Percentiles rank a stretch among this genome's conserved stretches.
These are phyloP conservation scores for Crocodylus rhombifer DNA, from an alignment of 2,797 vertebrate genomes.

Conservation along the genomic window DNA sequence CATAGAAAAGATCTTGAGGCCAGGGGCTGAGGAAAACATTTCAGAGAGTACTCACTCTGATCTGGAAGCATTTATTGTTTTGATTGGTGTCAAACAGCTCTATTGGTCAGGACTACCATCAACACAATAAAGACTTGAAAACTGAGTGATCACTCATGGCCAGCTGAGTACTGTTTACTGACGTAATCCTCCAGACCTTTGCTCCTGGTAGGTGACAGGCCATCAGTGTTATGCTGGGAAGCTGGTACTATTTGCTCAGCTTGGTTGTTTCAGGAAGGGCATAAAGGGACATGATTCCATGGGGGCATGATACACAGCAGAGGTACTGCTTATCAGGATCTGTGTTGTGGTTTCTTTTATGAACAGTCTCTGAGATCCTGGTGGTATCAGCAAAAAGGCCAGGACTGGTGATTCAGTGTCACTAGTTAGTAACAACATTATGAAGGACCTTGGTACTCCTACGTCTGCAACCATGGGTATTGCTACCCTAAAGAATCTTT, in stretches of 20 bases:
- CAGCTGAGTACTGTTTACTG: neutral
- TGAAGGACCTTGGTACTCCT: neutral
- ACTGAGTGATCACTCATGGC: neutral
- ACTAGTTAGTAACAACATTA: neutral
- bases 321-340: neutral
- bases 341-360: neutral
- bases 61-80: neutral
- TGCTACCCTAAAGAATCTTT: neutral
- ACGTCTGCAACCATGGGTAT: neutral
- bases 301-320: neutral
- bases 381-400: neutral
- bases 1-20: neutral
- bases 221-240: neutral
- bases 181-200: neutral
- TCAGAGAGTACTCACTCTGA: neutral
- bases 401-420: constrained; percentile 24
- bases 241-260: neutral
- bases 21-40: neutral
- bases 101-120: neutral
- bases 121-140: neutral
- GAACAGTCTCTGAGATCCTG: neutral
- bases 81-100: too few species aligned
- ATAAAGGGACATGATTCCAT: neutral
- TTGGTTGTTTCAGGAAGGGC: neutral
- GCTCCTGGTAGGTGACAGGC: neutral